Conservation (phyloP, 2,113 vertebrate species). For the Dermatemys mawii region DNA sequence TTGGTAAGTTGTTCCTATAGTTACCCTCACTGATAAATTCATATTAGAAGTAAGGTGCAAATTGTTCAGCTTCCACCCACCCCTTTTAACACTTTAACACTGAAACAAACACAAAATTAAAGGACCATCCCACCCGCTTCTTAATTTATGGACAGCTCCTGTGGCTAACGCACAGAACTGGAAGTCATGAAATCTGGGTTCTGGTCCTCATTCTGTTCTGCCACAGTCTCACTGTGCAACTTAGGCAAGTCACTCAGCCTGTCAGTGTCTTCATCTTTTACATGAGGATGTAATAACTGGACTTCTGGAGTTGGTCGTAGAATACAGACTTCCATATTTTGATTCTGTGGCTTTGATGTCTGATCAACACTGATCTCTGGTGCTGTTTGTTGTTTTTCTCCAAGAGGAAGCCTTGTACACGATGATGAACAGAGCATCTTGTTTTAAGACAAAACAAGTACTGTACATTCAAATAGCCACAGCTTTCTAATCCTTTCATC, state of each 20-base stretch:
- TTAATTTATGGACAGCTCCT: too few relatives aligned
- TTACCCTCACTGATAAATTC: too few relatives aligned
- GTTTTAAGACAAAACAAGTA: background rate
- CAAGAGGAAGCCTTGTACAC: background rate
- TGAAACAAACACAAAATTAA: too few relatives aligned
- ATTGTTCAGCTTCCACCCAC: too few relatives aligned
- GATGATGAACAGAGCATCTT: background rate
- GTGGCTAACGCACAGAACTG: too few relatives aligned
- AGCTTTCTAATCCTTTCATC: background rate
- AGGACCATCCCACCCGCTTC: too few relatives aligned
- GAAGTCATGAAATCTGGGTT: background rate
- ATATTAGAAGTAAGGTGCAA: too few relatives aligned
- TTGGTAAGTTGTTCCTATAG: too few relatives aligned
- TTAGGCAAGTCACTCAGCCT: background rate
- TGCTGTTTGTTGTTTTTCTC: rapidly evolving
- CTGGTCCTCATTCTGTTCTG: background rate
- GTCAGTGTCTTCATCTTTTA: background rate
- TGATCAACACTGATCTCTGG: background rate
- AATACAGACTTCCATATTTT: background rate
- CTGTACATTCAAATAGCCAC: background rate
- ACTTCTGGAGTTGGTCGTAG: background rate
- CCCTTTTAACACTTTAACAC: too few relatives aligned
- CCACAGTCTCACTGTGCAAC: background rate
- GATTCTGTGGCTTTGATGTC: background rate
- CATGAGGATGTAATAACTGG: background rate